These are phyloP conservation scores for Centruroides sculpturatus DNA, from an alignment of 1,140 invertebrate species.

Conservation along the genomic window DNA sequence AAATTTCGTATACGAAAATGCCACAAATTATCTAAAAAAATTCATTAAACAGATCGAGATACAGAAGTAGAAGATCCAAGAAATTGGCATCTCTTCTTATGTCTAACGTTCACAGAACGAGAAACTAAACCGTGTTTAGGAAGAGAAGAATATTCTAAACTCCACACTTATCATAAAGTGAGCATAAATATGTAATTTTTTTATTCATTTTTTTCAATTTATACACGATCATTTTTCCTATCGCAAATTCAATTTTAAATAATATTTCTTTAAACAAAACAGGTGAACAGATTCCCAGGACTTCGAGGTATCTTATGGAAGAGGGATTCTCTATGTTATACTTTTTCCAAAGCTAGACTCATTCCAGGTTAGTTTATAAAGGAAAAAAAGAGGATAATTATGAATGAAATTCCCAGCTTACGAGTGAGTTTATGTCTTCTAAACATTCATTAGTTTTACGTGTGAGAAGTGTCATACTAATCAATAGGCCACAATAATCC, in stretches of 20 bases:
- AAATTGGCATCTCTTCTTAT: background rate
- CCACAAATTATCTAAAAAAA: too few species aligned
- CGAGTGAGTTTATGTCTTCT: too few species aligned
- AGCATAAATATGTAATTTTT: background rate
- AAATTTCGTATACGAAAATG: too few species aligned
- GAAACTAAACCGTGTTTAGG: background rate
- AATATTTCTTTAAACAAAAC: conserved; percentile 1
- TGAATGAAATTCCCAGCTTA: too few species aligned
- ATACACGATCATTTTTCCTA: background rate
- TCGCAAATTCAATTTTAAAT: background rate
- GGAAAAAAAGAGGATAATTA: background rate
- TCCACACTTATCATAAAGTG: background rate
- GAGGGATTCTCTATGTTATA: conserved; percentile 4
- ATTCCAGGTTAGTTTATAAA: background rate
- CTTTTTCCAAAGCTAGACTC: background rate
- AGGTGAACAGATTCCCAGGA: conserved; percentile 4
- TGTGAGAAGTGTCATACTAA: too few species aligned
- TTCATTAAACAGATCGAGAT: too few species aligned
- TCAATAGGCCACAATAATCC: too few species aligned
- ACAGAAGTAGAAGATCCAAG: too few species aligned
- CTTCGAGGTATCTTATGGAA: conserved; percentile 3
- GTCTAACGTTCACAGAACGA: background rate
- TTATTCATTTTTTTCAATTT: background rate
- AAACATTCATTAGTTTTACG: too few species aligned
- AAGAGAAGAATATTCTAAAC: background rate